These are phyloP conservation scores for Tragelaphus imberbis DNA, from an alignment of 2,113 vertebrate species.

Conservation along the genomic window DNA sequence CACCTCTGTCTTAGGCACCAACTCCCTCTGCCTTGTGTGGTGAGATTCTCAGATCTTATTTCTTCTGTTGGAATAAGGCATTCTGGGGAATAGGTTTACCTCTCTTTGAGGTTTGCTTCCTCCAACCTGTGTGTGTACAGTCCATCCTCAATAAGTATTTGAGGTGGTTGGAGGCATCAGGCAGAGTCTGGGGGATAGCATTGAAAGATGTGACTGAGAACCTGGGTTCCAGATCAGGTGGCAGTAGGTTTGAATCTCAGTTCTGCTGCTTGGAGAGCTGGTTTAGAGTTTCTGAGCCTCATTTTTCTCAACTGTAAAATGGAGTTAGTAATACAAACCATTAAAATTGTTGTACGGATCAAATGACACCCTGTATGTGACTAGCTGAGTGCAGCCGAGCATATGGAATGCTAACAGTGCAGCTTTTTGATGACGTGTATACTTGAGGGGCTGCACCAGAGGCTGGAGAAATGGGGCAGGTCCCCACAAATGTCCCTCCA, in stretches of 20 bases:
- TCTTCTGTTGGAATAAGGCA: background rate
- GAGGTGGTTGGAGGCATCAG: rapidly evolving
- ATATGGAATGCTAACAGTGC: background rate
- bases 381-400: background rate
- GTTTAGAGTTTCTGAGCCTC: background rate
- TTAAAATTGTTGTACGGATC: background rate
- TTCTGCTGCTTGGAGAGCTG: background rate
- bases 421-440: background rate
- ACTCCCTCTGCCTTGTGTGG: background rate
- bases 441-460: background rate
- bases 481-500: background rate
- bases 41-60: background rate
- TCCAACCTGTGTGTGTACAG: background rate
- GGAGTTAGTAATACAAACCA: background rate
- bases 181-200: background rate
- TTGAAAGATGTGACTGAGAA: background rate
- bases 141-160: background rate
- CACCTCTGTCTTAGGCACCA: background rate
- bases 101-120: background rate
- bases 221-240: background rate
- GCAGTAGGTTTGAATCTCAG: background rate
- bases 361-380: background rate
- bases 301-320: background rate
- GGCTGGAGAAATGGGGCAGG: background rate
- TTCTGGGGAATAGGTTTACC: background rate